phyloP scores from a whole-genome alignment of 2,113 vertebrate species.

The Apistogramma diplotaenia region DNA sequence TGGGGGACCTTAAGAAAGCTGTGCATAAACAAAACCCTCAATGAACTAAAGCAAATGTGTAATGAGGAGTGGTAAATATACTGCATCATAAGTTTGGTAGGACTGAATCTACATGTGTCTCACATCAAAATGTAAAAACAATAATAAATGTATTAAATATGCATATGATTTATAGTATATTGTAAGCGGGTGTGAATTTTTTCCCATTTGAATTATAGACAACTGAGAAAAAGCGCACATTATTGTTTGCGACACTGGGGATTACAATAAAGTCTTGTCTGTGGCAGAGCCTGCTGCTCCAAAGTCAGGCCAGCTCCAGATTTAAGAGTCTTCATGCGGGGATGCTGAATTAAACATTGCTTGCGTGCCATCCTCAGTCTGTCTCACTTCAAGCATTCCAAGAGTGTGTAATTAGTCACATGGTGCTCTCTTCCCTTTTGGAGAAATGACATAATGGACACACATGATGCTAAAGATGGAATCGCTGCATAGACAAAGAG shows the following conservation, averaged over 20 bases:
- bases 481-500: constrained; percentile 36
- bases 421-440: constrained; percentile 19
- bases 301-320: constrained; percentile 32
- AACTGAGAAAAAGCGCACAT: background rate
- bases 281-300: constrained; percentile 48
- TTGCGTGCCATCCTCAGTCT: constrained; percentile 60
- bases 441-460: constrained; percentile 8
- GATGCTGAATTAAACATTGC: constrained; percentile 68
- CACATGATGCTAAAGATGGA: constrained; percentile 21
- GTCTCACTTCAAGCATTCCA: constrained; percentile 56
- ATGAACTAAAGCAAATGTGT: background rate
- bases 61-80: background rate
- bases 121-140: constrained; percentile 1
- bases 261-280: constrained; percentile 42
- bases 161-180: background rate
- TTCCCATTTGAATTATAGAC: constrained; percentile 7
- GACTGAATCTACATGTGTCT: background rate
- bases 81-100: background rate
- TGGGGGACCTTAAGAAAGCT: no score
- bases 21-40: background rate
- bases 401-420: constrained; percentile 64
- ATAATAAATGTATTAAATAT: background rate
- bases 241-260: constrained; percentile 33
- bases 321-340: constrained; percentile 47
- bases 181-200: background rate